Base-by-base conservation (phyloP, 2,113 vertebrate genomes). In the Apus apus region DNA sequence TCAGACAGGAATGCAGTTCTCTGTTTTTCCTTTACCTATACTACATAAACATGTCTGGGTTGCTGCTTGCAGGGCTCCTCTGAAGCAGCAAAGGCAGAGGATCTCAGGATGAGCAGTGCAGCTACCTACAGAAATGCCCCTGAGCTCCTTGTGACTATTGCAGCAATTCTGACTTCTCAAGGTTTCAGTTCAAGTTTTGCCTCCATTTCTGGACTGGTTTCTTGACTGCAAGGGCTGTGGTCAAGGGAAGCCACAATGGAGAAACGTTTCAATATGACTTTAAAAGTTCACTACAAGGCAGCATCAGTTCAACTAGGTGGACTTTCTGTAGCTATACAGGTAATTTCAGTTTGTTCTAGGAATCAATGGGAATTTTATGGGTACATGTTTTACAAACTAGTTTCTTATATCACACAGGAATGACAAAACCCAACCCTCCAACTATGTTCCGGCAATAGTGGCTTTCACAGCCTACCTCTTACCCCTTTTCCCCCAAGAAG, bases 21-120 rank as follows among this genome's bases (percentile, higher is more conserved):
- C 98, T 98, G 98, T 92, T 98, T 98, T 98, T 98, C 93, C 98
- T 98, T 98, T 95, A 86, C 97, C 97, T 98, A 51, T 98, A 98
- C 97, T 96, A 98, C 98, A 98, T 98, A 98, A 98, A 98, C 97
- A 97, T 98, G 97, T 98, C 98, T 94, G 4, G 51, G 84, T 89
- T 94, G 38, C 64, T 89, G 66, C 61, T 95, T 6, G 0, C 19
- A 94, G 85, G 75, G 82, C 76, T 92, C 2, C 4, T 56, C 81
- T 66, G 85, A 60, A 54, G 61, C 74, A 89, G 79, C 89, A 67
- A 61, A 54, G 1, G 1, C 34, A 79, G 68, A 58, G 66, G 75
- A 53, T 67, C 48, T 85, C 58, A 43, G 71, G 30, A 66, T 84
- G 85, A 65, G 93, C 78, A 62, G 3, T 32, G 67, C 81, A 77